A percentile compares a stretch with the other conserved stretches of the same genome.
phyloP scores from a whole-genome alignment of 2,113 vertebrate genomes.

The Callorhinus ursinus region DNA sequence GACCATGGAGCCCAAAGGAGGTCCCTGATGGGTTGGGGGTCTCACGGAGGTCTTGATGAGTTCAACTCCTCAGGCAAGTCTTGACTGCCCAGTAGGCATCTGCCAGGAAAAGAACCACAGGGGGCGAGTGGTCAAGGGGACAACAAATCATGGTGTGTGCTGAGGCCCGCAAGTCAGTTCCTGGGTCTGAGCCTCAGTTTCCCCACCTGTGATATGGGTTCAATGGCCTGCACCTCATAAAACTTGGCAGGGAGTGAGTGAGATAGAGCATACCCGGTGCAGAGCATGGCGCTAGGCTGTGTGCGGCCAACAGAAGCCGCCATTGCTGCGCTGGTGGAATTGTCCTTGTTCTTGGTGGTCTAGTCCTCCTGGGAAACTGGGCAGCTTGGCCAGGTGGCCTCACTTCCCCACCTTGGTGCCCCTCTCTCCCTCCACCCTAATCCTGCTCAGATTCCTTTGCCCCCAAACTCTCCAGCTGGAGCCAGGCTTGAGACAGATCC shows the following conservation, averaged over 20 bases:
- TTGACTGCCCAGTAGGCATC: background rate
- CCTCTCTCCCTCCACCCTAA: background rate
- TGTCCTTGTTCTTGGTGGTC: background rate
- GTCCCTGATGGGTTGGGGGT: background rate
- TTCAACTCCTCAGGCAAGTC: background rate
- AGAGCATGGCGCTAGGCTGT: background rate
- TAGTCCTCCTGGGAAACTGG: background rate
- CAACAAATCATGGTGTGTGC: background rate
- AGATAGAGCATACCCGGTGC: rapidly evolving
- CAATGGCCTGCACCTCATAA: background rate
- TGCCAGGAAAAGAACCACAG: background rate
- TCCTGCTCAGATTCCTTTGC: background rate
- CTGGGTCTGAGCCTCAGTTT: background rate
- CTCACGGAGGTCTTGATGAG: background rate
- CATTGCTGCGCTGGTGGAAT: rapidly evolving
- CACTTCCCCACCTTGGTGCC: background rate
- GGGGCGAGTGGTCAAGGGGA: background rate
- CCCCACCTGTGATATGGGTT: background rate
- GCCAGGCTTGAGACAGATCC: background rate
- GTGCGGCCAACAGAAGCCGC: too few relatives aligned
- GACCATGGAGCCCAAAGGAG: background rate
- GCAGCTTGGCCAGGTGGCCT: background rate
- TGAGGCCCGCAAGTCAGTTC: too few relatives aligned
- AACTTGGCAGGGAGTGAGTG: background rate
- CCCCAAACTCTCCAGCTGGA: background rate